Conservation (phyloP, 2,888 invertebrate genomes). For the Morinoia aosen region DNA sequence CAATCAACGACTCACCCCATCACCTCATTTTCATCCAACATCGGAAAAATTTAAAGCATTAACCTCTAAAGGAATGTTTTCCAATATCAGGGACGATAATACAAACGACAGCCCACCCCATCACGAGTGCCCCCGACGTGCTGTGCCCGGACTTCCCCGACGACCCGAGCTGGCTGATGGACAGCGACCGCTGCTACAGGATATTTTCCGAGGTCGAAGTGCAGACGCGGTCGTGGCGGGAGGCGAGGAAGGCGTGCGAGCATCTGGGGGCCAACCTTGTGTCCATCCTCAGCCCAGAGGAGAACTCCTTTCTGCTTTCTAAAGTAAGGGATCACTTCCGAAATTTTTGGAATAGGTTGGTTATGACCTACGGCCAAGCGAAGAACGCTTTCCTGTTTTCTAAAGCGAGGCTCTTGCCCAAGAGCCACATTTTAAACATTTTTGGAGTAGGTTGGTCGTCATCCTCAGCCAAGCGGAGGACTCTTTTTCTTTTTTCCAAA, state of each 20-base stretch:
- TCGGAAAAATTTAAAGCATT: no score
- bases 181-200: conserved; percentile 59
- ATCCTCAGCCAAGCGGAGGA: not conserved
- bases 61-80: no score
- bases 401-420: not conserved
- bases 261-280: conserved; percentile 57
- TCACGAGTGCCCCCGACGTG: conserved; percentile 49
- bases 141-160: not conserved
- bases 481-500: not conserved
- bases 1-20: no score
- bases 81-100: not conserved
- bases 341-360: not conserved
- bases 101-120: not conserved
- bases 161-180: conserved; percentile 54
- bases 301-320: conserved; percentile 61
- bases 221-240: conserved; percentile 55
- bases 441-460: not conserved
- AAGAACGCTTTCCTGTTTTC: not conserved
- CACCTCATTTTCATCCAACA: no score
- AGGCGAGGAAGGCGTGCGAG: conserved; percentile 43
- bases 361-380: not conserved
- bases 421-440: no score
- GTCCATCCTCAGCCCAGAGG: conserved; percentile 55
- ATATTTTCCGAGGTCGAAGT: conserved; percentile 52
- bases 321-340: conserved; percentile 47